These are phyloP conservation scores for Artibeus jamaicensis DNA, from an alignment of 2,797 vertebrate species.

Conservation along the genomic window DNA sequence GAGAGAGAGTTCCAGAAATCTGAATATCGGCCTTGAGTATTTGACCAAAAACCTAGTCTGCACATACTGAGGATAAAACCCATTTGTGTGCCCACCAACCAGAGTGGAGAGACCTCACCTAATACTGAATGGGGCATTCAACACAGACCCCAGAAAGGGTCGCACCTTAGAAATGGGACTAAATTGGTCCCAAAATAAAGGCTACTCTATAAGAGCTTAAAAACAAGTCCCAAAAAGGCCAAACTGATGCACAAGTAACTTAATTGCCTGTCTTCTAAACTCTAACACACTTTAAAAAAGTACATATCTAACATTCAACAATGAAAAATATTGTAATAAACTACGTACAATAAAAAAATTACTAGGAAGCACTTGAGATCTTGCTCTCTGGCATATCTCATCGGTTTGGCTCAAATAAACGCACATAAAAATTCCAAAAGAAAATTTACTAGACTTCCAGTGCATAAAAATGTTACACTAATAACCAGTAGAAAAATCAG, in stretches of 20 bases:
- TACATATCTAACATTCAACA: background rate
- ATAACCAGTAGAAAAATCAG: background rate
- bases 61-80: background rate
- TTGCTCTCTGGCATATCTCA: background rate
- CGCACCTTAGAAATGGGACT: background rate
- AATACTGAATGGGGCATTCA: background rate
- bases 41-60: background rate
- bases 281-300: background rate
- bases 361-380: background rate
- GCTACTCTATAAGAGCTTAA: background rate
- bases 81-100: background rate
- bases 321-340: background rate
- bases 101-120: background rate
- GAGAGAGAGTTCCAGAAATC: background rate
- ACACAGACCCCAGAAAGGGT: background rate
- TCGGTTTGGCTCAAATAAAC: background rate
- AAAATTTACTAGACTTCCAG: background rate
- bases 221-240: background rate
- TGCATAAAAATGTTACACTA: background rate
- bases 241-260: background rate
- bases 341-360: background rate
- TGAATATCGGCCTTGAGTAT: background rate
- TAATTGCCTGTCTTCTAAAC: background rate
- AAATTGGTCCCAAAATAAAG: background rate
- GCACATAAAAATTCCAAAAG: background rate